Evolutionary conservation across 2,888 invertebrate genomes (phyloP).

Genomic region (Uloborus plumipes): DNA sequence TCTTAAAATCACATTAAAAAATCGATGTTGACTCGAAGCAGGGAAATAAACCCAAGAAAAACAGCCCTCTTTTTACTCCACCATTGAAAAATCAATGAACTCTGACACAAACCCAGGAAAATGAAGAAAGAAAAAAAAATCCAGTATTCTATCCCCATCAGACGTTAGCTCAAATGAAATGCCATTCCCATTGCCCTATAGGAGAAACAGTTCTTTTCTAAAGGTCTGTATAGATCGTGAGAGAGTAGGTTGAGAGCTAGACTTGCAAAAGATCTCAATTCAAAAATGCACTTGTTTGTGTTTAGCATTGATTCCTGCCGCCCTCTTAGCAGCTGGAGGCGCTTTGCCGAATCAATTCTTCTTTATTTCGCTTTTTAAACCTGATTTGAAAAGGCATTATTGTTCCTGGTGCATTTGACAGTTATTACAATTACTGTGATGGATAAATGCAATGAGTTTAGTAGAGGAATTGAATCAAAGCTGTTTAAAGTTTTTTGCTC

Average conservation of each 20-base stretch:
- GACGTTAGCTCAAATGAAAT: slow-evolving; percentile 34
- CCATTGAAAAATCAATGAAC: no score
- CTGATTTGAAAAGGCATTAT: slow-evolving; percentile 28
- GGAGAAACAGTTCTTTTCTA: no score
- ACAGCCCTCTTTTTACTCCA: no score
- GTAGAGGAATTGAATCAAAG: background rate
- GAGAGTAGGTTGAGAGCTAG: background rate
- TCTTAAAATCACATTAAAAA: no score
- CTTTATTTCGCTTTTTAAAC: background rate
- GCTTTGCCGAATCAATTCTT: slow-evolving; percentile 1
- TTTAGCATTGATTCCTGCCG: background rate
- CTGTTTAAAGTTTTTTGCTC: background rate
- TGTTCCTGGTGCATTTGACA: slow-evolving; percentile 32
- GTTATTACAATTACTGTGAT: slow-evolving; percentile 52
- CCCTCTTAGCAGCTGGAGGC: no score
- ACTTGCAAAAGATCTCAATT: background rate
- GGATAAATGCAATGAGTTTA: slow-evolving; percentile 18
- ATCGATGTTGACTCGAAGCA: no score
- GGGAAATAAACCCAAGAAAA: no score
- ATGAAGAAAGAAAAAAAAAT: no score
- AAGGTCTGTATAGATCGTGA: no score
- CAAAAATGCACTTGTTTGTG: slow-evolving; percentile 4
- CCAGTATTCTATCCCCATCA: no score
- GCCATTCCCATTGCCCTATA: slow-evolving; percentile 29
- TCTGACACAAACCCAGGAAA: no score